Conservation (phyloP, 2,888 invertebrate species). For the Chorisops tibialis region DNA sequence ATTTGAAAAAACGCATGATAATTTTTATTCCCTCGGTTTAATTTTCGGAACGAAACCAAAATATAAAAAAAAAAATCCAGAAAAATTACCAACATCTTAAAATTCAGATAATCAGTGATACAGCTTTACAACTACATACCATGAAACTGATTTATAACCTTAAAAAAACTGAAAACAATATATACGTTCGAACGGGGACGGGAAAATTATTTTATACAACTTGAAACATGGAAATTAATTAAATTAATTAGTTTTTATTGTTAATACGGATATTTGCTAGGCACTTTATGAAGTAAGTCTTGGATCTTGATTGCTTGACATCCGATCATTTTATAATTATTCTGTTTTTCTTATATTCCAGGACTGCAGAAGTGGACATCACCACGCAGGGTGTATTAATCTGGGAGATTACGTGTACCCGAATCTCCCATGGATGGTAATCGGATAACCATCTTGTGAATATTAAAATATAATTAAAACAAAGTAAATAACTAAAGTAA, state of each 20-base stretch:
- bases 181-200: not conserved
- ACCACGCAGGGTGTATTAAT: conserved; percentile 52
- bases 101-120: too few species aligned
- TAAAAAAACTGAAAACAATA: too few species aligned
- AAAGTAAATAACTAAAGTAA: not conserved
- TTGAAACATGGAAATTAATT: conserved; percentile 33
- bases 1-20: not conserved
- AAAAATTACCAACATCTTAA: not conserved
- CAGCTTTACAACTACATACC: too few species aligned
- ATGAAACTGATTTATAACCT: too few species aligned
- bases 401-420: conserved; percentile 51
- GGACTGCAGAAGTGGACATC: conserved; percentile 53
- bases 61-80: not conserved
- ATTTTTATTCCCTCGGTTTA: too few species aligned
- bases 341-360: conserved; percentile 30
- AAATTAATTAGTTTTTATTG: conserved; percentile 30
- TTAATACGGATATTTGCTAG: conserved; percentile 47
- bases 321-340: not conserved
- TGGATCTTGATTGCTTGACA: not conserved
- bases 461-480: conserved; percentile 2
- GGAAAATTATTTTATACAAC: not conserved
- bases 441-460: conserved; percentile 47
- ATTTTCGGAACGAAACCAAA: not conserved
- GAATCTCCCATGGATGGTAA: conserved; percentile 49
- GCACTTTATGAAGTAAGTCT: conserved; percentile 52